Base-by-base conservation (phyloP, 1,140 invertebrate species). In the Apocrypta bakeri region DNA sequence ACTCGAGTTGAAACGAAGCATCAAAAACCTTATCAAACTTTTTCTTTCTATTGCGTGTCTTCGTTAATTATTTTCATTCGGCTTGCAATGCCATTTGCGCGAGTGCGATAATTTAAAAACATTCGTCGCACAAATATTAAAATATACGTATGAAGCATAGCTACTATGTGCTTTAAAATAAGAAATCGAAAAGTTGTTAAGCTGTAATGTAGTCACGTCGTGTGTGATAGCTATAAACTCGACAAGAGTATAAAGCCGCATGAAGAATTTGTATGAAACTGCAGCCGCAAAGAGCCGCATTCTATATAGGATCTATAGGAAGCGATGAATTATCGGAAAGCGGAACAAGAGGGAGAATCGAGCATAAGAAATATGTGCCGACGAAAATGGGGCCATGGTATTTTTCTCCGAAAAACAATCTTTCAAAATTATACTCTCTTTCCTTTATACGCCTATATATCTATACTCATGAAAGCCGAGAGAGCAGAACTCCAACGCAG, bases 371-470 rank as follows among this genome's bases (percentile, higher is more conserved):
- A 72, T 24, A 79, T n/a, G 48, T n/a, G 78, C 29, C 37, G 48
- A 33, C 17, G 25, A 56, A 37, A 74, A 66, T 27, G 33, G 25
- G 69, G 48, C 6, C 79, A 17, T 37, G 0, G 72, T 3, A 81
- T 81, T 73, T 73, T 74, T 79, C 77, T 31, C 71, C 48, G 48
- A 56, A 56, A 56, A 56, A 56, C 48, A 56, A 56, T 63, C 33
- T 25, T 14, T 27, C 76, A 9, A 81, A 81, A 73, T 73, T 80
- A 40, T 17, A 2, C n/a, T n/a, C n/a, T n/a, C n/a, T n/a, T n/a
- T n/a, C n/a, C n/a, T n/a, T n/a, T n/a, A n/a, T n/a, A n/a, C n/a
- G n/a, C n/a, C n/a, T n/a, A n/a, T n/a, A n/a, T n/a, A n/a, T n/a
- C n/a, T n/a, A n/a, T 63, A 63, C 69, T 11, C 68, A 69, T 63